Evolutionary conservation across 2,888 invertebrate genomes (phyloP).

Genomic region (Aporophyla lueneburgensis): DNA sequence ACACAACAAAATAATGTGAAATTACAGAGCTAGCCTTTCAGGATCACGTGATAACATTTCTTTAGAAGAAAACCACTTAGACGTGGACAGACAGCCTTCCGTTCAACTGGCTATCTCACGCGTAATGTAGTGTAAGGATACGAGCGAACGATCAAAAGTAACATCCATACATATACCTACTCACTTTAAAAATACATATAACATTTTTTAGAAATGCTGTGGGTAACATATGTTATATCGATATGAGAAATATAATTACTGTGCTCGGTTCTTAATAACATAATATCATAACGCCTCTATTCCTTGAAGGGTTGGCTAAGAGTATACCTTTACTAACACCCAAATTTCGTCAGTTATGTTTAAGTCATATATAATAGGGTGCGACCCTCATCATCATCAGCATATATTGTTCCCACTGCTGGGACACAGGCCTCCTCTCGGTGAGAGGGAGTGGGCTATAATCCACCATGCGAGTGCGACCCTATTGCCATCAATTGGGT

Average conservation of each 20-base stretch:
- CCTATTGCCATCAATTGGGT: no score
- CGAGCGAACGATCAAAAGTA: conserved; percentile 37
- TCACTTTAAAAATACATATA: conserved; percentile 40
- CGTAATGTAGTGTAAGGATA: conserved; percentile 48
- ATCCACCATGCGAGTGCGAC: no score
- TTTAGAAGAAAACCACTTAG: conserved; percentile 24
- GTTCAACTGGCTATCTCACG: conserved; percentile 29
- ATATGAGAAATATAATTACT: neutral
- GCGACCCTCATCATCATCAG: no score
- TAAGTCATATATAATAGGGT: no score
- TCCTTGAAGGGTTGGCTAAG: no score
- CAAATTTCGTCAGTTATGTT: no score
- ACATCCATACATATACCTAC: neutral
- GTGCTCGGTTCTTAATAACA: no score
- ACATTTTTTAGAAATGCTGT: neutral
- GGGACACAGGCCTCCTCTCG: no score
- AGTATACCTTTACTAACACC: no score
- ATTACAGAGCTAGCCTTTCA: neutral
- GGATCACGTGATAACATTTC: conserved; percentile 4
- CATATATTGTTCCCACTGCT: no score
- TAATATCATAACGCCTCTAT: no score
- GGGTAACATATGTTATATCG: neutral
- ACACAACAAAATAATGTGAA: neutral
- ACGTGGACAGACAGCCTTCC: conserved; percentile 25
- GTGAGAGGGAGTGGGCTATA: no score